Base-by-base conservation (phyloP, 2,888 invertebrate species). In the Sialis fuliginosa region DNA sequence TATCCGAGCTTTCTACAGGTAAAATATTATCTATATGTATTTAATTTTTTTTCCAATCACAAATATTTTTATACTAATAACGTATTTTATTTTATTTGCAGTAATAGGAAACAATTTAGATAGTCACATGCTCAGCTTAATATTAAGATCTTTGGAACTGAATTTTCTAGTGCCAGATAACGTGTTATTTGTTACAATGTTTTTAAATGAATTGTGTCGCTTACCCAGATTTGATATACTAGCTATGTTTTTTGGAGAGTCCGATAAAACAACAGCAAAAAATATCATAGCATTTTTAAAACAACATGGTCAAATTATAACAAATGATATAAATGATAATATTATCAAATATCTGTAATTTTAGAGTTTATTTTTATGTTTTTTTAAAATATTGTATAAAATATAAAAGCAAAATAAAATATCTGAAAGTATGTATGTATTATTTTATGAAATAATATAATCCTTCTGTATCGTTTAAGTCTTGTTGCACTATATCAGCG, bases 51-150 rank as follows among this genome's bases (percentile, higher is more conserved):
- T 48, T 44, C 37, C 31, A 2, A 22, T 42, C 42, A 31, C 4
- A 10, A n/a, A 47, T 3, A 44, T 42, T 10, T 40, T 41, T 10
- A 10, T n/a, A 35, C n/a, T 35, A 42, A 10, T 8, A 44, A 13
- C 2, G 12, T 33, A n/a, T 44, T 44, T 9, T 9, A 44, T 44
- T 33, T 41, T 43, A 37, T 40, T 54, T 53, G 47, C 51, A 67
- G 67, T 67, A 43, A 58, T 67, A 54, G 67, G 65, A 8, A 63
- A 59, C 45, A 65, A 64, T 54, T 52, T 68, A 37, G 66, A 68
- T 39, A 63, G 60, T 9, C 53, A 54, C 9, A 67, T 66, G 60
- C 58, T 66, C 42, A 61, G 58, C 44, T 55, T 49, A 5, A 60
- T 68, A 32, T 48, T 68, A 8, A 58, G 53, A 39, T 64, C 65